Evolutionary conservation across 2,113 vertebrate species (phyloP).

Genomic region (Triplophysa siluroides): DNA sequence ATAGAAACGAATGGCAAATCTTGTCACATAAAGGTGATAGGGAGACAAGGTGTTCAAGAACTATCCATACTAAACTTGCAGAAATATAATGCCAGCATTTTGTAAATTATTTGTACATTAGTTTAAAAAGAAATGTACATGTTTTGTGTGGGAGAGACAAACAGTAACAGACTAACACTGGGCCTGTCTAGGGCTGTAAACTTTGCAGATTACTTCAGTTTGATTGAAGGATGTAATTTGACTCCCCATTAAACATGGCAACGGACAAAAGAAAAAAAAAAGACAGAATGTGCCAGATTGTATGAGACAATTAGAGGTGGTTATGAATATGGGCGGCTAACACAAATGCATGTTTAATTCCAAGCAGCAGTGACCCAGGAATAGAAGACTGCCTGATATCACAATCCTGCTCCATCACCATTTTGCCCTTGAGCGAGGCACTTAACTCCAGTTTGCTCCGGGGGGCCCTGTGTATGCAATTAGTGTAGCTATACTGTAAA

Average conservation of each 20-base stretch:
- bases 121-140: background rate
- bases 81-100: no score
- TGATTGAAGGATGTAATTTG: conserved; percentile 4
- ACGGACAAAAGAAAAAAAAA: no score
- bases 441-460: conserved; percentile 13
- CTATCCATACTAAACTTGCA: no score
- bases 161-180: background rate
- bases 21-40: background rate
- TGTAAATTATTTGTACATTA: background rate
- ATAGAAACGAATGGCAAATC: background rate
- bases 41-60: background rate
- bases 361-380: conserved; percentile 16
- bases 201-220: background rate
- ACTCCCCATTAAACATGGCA: background rate
- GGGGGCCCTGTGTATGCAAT: conserved; percentile 2
- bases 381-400: background rate
- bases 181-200: background rate
- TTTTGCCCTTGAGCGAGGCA: conserved; percentile 23
- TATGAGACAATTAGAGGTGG: background rate
- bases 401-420: conserved; percentile 2
- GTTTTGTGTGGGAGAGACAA: background rate
- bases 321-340: background rate
- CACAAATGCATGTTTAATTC: conserved; percentile 11
- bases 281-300: no score
- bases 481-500: conserved; percentile 9